Conservation (phyloP, 2,888 invertebrate genomes). For the Pammene fasciana region DNA sequence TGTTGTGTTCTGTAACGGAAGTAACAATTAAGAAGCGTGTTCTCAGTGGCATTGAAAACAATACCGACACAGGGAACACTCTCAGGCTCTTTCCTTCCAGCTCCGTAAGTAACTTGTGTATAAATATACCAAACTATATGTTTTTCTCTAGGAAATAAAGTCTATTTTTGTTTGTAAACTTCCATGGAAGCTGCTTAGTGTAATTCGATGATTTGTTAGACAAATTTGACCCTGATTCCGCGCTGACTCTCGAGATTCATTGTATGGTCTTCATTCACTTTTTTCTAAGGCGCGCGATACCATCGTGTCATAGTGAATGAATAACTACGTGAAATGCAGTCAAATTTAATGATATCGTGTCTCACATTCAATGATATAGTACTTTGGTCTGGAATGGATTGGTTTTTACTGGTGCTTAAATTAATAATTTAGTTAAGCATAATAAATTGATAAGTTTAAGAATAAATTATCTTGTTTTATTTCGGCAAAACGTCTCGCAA, state of each 20-base stretch:
- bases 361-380: not conserved
- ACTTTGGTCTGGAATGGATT: not conserved
- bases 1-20: constrained; percentile 66
- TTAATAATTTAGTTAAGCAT: too few relatives aligned
- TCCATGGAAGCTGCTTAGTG: constrained; percentile 51
- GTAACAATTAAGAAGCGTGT: constrained; percentile 72
- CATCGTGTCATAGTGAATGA: constrained; percentile 49
- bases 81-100: constrained; percentile 70
- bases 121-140: constrained; percentile 38
- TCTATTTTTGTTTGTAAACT: constrained; percentile 42
- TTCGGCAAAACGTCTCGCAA: too few relatives aligned
- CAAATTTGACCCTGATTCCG: constrained; percentile 78
- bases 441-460: too few relatives aligned
- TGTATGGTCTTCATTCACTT: constrained; percentile 74
- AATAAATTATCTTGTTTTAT: too few relatives aligned
- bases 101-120: constrained; percentile 47
- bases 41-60: constrained; percentile 71
- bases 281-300: constrained; percentile 62
- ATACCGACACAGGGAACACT: constrained; percentile 72
- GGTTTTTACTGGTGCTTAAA: not conserved
- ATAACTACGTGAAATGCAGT: constrained; percentile 33
- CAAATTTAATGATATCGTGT: constrained; percentile 17
- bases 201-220: constrained; percentile 72
- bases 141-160: constrained; percentile 43
- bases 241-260: constrained; percentile 67